Evolutionary conservation across 2,888 invertebrate species (phyloP).

Genomic region (Petrolisthes cinctipes): DNA sequence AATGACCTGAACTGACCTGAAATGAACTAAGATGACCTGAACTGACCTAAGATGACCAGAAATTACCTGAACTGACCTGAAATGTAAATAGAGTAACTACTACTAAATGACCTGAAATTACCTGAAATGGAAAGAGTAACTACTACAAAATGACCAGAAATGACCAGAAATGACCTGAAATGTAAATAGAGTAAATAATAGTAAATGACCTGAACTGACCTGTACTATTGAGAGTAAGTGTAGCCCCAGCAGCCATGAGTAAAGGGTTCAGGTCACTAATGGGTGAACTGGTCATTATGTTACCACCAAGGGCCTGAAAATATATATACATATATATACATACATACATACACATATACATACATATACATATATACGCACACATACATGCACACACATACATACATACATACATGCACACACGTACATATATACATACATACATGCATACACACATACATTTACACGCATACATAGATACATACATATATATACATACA

Average conservation of each 20-base stretch:
- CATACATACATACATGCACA: background rate
- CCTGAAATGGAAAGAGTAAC: background rate
- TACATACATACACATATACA: too few species aligned
- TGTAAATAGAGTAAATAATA: too few species aligned
- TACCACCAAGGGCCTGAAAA: slow-evolving; percentile 84
- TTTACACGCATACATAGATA: background rate
- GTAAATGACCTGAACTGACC: slow-evolving; percentile 54
- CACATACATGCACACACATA: too few species aligned
- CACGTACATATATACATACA: background rate
- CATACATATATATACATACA: background rate
- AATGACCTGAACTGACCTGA: background rate
- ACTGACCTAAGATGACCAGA: background rate
- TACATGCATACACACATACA: background rate
- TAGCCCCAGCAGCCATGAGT: slow-evolving; percentile 80
- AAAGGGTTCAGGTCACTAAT: slow-evolving; percentile 96
- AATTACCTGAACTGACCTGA: background rate
- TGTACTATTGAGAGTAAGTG: slow-evolving; percentile 56
- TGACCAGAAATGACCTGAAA: background rate
- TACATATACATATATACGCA: too few species aligned
- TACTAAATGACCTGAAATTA: background rate
- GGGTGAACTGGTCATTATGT: slow-evolving; percentile 94
- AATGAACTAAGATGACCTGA: background rate
- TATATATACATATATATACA: background rate
- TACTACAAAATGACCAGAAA: background rate
- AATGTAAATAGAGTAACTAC: background rate